Evolutionary conservation across 2,888 invertebrate species (phyloP).

Genomic region (Vesta saturnalis): DNA sequence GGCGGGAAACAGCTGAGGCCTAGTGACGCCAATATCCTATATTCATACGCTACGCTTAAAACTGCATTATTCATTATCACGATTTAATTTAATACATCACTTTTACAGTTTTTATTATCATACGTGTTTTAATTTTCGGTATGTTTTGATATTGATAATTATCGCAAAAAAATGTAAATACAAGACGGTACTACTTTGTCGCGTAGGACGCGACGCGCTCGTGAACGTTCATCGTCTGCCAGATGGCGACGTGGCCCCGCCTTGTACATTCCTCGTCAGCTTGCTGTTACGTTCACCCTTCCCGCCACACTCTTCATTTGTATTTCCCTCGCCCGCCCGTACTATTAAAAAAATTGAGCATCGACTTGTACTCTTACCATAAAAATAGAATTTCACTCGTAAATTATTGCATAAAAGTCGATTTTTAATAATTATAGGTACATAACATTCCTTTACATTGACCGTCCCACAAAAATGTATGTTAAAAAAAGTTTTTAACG

Average conservation of each 20-base stretch:
- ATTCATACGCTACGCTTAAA: slow-evolving; percentile 58
- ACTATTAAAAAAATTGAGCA: not conserved
- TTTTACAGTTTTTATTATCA: not conserved
- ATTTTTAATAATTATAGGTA: no score
- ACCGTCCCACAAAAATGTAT: no score
- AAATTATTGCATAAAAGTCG: no score
- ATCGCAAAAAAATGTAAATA: slow-evolving; percentile 23
- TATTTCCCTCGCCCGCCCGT: not conserved
- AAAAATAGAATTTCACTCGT: not conserved
- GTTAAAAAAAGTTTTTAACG: no score
- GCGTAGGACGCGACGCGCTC: slow-evolving; percentile 59
- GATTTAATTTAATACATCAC: not conserved
- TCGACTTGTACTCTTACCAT: not conserved
- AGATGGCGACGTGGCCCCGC: slow-evolving; percentile 67
- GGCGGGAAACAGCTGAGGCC: slow-evolving; percentile 78
- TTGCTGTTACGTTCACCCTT: slow-evolving; percentile 52
- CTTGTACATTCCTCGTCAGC: slow-evolving; percentile 60
- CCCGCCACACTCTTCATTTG: slow-evolving; percentile 50
- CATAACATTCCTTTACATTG: no score
- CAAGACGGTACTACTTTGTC: slow-evolving; percentile 59
- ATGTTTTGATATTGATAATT: not conserved
- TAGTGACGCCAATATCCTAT: slow-evolving; percentile 61
- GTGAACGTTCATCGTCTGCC: slow-evolving; percentile 67
- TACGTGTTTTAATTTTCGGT: not conserved
- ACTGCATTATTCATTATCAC: not conserved